Percentiles rank a stretch among this genome's conserved stretches.
Evolutionary conservation across 2,113 vertebrate genomes (phyloP).

Genomic region (Lampris megalopsis): DNA sequence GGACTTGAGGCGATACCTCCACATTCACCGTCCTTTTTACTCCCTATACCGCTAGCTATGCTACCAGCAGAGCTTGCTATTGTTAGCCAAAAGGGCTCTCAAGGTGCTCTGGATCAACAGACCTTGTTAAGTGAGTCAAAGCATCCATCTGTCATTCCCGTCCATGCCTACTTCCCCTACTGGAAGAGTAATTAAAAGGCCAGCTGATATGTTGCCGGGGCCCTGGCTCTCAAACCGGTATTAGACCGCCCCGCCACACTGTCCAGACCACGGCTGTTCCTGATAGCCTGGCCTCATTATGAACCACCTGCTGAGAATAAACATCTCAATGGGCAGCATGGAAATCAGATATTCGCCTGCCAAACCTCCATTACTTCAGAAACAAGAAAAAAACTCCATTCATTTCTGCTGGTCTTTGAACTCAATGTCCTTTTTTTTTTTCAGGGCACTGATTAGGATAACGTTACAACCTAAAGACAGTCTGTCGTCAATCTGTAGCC

Average conservation of each 20-base stretch:
- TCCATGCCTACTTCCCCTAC: slow-evolving; percentile 26
- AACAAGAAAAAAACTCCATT: slow-evolving; percentile 28
- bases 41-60: neutral
- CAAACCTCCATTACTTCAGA: slow-evolving; percentile 20
- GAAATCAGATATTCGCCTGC: slow-evolving; percentile 19
- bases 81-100: slow-evolving; percentile 42
- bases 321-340: slow-evolving; percentile 19
- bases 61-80: slow-evolving; percentile 24
- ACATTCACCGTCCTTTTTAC: slow-evolving; percentile 18
- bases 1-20: slow-evolving; percentile 33
- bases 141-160: slow-evolving; percentile 56
- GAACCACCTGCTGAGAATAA: slow-evolving; percentile 43
- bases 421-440: slow-evolving; percentile 27
- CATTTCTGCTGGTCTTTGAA: slow-evolving; percentile 37
- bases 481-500: slow-evolving; percentile 55
- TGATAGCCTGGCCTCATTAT: slow-evolving; percentile 25
- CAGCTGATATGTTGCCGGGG: slow-evolving; percentile 54
- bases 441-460: slow-evolving; percentile 34
- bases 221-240: slow-evolving; percentile 15
- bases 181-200: slow-evolving; percentile 66
- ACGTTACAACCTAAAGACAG: slow-evolving; percentile 37
- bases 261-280: slow-evolving; percentile 25
- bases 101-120: slow-evolving; percentile 46
- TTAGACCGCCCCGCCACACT: slow-evolving; percentile 2
- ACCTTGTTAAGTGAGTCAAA: slow-evolving; percentile 54